These are phyloP conservation scores for Lepetodrilus schrolli DNA, from an alignment of 2,888 invertebrate species.

Conservation along the genomic window DNA sequence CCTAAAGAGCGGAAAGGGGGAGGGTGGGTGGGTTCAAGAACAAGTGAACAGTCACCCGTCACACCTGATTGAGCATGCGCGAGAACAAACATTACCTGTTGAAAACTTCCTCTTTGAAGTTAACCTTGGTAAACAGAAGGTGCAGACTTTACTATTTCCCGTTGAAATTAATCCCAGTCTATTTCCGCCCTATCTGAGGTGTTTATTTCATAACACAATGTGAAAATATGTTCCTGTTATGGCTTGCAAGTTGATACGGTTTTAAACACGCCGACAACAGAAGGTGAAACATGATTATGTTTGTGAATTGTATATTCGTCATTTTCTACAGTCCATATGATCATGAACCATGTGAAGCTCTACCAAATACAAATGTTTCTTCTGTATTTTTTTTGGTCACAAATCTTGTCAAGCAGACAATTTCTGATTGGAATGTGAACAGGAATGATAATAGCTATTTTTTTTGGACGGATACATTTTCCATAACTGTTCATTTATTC, in stretches of 20 bases:
- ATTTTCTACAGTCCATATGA: too few relatives aligned
- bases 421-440: too few relatives aligned
- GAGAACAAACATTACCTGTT: neutral
- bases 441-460: too few relatives aligned
- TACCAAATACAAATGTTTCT: too few relatives aligned
- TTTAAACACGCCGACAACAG: slow-evolving; percentile 16
- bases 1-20: too few relatives aligned
- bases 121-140: slow-evolving; percentile 16
- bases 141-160: slow-evolving; percentile 21
- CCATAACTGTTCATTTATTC: too few relatives aligned
- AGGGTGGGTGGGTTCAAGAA: too few relatives aligned
- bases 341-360: too few relatives aligned
- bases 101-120: neutral
- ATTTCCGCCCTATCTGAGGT: neutral
- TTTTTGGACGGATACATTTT: too few relatives aligned
- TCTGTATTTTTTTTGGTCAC: too few relatives aligned
- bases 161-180: neutral
- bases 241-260: neutral
- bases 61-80: too few relatives aligned
- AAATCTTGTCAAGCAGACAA: too few relatives aligned
- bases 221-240: neutral
- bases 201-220: slow-evolving; percentile 25
- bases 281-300: slow-evolving; percentile 1
- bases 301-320: neutral
- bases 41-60: neutral